Conservation (phyloP, 2,113 vertebrate genomes). For the Lycocorax pyrrhopterus region DNA sequence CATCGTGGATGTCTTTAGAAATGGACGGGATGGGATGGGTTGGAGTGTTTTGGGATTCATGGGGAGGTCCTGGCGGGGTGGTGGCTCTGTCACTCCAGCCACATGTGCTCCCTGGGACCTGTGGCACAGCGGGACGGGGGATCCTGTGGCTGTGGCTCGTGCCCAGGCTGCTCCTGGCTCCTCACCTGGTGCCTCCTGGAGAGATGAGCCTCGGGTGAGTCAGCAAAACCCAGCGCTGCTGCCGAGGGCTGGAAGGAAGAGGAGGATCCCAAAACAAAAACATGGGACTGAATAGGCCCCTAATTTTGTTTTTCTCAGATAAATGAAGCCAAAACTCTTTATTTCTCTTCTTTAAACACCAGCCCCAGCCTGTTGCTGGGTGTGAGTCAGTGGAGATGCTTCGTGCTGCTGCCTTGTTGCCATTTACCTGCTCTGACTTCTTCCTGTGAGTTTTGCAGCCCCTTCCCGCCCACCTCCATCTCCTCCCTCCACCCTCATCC, state of each 20-base stretch:
- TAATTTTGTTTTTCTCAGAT: neutral
- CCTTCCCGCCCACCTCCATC: neutral
- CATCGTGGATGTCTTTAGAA: fast-evolving
- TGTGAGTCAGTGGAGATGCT: neutral
- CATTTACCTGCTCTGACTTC: slow-evolving; percentile 18
- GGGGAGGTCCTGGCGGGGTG: neutral
- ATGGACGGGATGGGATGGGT: neutral
- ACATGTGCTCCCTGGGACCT: neutral
- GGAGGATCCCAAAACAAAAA: neutral
- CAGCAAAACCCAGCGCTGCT: neutral
- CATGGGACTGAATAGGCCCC: neutral
- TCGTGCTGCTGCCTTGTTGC: neutral
- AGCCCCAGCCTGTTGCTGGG: neutral
- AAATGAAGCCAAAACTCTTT: neutral
- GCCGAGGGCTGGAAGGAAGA: neutral
- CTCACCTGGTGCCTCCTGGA: neutral
- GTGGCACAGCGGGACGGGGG: fast-evolving
- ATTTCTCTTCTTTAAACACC: neutral
- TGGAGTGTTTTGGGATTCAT: neutral
- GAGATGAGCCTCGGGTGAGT: fast-evolving
- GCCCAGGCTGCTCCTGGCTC: neutral
- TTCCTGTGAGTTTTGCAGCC: neutral
- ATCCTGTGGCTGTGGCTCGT: fast-evolving
- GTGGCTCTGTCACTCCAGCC: neutral
- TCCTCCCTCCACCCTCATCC: neutral